Evolutionary conservation across 2,888 invertebrate species (phyloP).

Genomic region (Cynaeus angustus): DNA sequence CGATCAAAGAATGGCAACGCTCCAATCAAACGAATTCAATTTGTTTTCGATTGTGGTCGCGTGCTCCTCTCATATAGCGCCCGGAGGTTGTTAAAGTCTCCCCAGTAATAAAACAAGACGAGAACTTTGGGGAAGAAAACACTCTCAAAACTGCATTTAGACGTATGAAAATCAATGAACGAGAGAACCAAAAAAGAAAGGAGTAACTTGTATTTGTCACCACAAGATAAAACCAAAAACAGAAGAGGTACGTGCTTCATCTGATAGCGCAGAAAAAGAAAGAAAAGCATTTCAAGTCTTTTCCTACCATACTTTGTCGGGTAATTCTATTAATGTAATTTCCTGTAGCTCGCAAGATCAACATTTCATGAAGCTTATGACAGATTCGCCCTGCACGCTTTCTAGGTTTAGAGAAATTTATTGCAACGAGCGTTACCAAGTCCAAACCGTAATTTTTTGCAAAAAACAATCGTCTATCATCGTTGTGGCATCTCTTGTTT

Average conservation of each 20-base stretch:
- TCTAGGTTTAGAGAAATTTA: slow-evolving; percentile 44
- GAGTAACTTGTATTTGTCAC: too few relatives aligned
- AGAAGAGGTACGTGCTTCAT: too few relatives aligned
- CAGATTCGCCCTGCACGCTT: slow-evolving; percentile 40
- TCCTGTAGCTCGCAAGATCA: slow-evolving; percentile 11
- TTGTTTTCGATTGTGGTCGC: slow-evolving; percentile 40
- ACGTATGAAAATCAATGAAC: slow-evolving; percentile 29
- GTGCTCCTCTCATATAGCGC: slow-evolving; percentile 22
- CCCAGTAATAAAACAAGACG: slow-evolving; percentile 38
- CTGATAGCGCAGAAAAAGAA: too few relatives aligned
- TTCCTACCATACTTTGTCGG: too few relatives aligned
- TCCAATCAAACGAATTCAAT: slow-evolving; percentile 18
- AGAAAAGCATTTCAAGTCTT: too few relatives aligned
- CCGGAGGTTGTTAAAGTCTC: slow-evolving; percentile 31
- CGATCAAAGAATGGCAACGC: slow-evolving; percentile 5
- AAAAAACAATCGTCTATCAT: slow-evolving; percentile 35
- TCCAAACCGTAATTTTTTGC: slow-evolving; percentile 11
- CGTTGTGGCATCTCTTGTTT: slow-evolving; percentile 13
- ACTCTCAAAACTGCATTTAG: slow-evolving; percentile 16
- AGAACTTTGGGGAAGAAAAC: slow-evolving; percentile 17
- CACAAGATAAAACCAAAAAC: too few relatives aligned
- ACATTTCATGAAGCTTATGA: slow-evolving; percentile 27
- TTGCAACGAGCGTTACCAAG: slow-evolving; percentile 14
- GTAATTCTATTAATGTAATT: background rate
- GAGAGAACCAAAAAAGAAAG: too few relatives aligned